These are phyloP conservation scores for Mallotus villosus DNA, from an alignment of 2,797 vertebrate genomes.

Conservation along the genomic window DNA sequence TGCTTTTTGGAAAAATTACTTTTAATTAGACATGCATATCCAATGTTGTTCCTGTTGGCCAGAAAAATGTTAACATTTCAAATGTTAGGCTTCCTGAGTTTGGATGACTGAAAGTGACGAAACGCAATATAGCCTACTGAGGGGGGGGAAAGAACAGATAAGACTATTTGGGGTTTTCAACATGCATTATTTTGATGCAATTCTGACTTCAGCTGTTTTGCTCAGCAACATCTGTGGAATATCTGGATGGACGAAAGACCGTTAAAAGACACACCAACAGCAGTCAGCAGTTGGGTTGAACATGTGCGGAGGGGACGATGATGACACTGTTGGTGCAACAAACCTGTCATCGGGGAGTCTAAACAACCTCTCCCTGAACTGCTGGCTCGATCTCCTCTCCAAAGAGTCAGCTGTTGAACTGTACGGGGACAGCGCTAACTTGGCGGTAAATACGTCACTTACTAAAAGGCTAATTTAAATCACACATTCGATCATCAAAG, in stretches of 20 bases:
- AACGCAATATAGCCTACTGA: background rate
- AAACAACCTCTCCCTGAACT: slow-evolving; percentile 71
- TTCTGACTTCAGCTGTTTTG: background rate
- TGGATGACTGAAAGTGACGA: background rate
- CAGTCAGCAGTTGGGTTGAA: slow-evolving; percentile 48
- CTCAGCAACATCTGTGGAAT: background rate
- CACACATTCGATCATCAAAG: background rate
- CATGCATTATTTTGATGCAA: slow-evolving; percentile 21
- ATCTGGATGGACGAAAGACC: slow-evolving; percentile 6
- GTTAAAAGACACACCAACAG: slow-evolving; percentile 66
- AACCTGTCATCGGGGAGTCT: slow-evolving; percentile 43
- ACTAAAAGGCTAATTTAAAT: background rate
- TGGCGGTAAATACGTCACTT: slow-evolving; percentile 55
- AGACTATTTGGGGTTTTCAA: background rate
- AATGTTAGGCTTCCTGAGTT: background rate
- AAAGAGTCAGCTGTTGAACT: slow-evolving; percentile 68
- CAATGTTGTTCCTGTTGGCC: no score
- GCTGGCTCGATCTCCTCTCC: slow-evolving; percentile 78
- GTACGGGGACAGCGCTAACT: slow-evolving; percentile 69
- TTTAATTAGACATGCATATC: background rate
- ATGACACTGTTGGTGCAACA: slow-evolving; percentile 56
- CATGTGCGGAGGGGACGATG: slow-evolving; percentile 61
- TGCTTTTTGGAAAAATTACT: background rate
- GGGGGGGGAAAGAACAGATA: background rate
- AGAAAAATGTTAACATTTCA: background rate